phyloP scores from a whole-genome alignment of 2,113 vertebrate species.

The Apodemus speciosus region DNA sequence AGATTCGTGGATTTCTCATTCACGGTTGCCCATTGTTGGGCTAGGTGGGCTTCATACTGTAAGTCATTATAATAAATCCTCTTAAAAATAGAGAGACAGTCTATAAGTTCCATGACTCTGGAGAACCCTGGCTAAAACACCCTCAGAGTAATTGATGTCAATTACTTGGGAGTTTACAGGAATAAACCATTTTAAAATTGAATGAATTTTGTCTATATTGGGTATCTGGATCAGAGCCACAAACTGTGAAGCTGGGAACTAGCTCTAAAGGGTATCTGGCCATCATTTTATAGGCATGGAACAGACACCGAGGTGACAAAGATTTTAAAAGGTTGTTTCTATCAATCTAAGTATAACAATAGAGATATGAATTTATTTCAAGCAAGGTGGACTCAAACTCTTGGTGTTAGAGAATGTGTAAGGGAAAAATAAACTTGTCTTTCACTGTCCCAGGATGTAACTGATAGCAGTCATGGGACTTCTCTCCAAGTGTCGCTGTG shows the following conservation, averaged over 20 bases:
- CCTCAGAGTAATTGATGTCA: background rate
- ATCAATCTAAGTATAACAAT: background rate
- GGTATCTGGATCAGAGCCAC: background rate
- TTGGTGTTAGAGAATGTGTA: background rate
- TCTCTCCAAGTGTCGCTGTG: background rate
- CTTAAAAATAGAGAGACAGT: no score
- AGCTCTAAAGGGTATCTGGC: background rate
- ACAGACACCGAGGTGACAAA: background rate
- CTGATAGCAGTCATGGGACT: background rate
- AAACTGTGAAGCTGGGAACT: no score
- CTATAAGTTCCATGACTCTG: no score
- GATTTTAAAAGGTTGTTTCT: background rate
- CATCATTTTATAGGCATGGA: background rate
- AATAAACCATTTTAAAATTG: slow-evolving; percentile 15
- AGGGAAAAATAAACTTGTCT: background rate
- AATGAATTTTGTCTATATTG: background rate
- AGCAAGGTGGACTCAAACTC: background rate
- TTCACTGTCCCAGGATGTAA: background rate
- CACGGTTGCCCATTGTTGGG: no score
- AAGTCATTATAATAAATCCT: no score
- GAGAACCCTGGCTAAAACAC: no score
- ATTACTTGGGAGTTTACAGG: slow-evolving; percentile 8
- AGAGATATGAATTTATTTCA: background rate
- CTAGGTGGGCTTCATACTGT: no score
- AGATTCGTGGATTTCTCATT: no score